Evolutionary conservation across 2,888 invertebrate species (phyloP).

Genomic region (Apotomis capreana): DNA sequence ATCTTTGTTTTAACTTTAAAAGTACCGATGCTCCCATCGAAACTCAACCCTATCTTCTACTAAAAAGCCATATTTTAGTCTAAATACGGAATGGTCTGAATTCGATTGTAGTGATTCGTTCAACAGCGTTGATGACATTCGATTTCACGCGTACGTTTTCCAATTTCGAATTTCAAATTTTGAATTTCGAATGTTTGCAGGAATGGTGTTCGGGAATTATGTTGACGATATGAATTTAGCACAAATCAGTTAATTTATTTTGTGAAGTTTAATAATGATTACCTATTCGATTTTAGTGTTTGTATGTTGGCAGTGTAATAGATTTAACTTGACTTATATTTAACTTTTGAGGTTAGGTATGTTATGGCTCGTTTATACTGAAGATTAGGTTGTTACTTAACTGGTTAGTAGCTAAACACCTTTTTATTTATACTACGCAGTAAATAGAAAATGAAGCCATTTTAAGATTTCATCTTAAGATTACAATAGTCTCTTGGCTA

Average conservation of each 20-base stretch:
- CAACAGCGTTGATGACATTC: conserved; percentile 58
- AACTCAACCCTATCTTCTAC: conserved; percentile 49
- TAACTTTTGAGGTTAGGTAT: neutral
- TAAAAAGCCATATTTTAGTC: conserved; percentile 42
- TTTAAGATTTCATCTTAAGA: too few species aligned
- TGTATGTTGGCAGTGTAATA: neutral
- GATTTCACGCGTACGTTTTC: conserved; percentile 52
- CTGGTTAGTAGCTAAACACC: too few species aligned
- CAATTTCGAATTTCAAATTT: conserved; percentile 46
- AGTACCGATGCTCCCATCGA: conserved; percentile 44
- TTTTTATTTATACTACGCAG: too few species aligned
- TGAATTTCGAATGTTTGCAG: conserved; percentile 33
- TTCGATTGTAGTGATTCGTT: conserved; percentile 66
- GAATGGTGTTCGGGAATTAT: conserved; percentile 5
- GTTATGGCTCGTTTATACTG: neutral
- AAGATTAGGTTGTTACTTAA: neutral
- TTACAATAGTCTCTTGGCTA: too few species aligned
- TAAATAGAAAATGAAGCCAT: too few species aligned
- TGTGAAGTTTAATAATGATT: neutral
- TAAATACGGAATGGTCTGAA: conserved; percentile 47
- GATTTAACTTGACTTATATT: neutral
- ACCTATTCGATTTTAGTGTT: neutral
- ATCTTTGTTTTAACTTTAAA: conserved; percentile 48
- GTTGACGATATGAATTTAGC: conserved; percentile 1
- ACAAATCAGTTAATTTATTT: neutral